Percentiles rank a stretch among this genome's conserved stretches.
phyloP scores from a whole-genome alignment of 1,140 invertebrate species.

The Ceratina calcarata region DNA sequence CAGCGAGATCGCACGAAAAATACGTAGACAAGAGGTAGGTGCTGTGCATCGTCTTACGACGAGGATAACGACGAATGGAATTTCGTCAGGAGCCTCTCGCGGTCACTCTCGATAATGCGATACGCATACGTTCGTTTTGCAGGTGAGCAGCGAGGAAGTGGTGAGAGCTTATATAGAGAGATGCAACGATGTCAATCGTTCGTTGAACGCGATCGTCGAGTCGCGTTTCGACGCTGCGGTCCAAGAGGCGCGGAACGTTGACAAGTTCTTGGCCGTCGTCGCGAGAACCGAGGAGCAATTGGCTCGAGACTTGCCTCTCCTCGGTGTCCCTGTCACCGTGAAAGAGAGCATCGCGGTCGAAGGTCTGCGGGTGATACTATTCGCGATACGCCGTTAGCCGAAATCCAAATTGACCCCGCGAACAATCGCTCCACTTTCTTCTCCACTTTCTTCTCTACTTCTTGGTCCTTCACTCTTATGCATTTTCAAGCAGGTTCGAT shows the following conservation, averaged over 20 bases:
- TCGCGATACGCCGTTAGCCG: no score
- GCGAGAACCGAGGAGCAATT: slow-evolving; percentile 78
- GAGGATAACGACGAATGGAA: neutral
- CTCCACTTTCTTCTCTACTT: neutral
- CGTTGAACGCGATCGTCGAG: slow-evolving; percentile 87
- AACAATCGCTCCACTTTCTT: neutral
- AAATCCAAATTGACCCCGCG: no score
- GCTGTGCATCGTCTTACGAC: no score
- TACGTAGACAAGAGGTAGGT: slow-evolving; percentile 82
- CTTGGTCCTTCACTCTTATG: no score
- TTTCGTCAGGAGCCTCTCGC: neutral
- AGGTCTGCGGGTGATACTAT: slow-evolving; percentile 72
- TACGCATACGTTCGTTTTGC: neutral
- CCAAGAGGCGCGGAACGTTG: slow-evolving; percentile 81
- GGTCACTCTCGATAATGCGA: neutral
- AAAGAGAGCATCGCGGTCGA: slow-evolving; percentile 86
- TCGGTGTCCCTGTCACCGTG: slow-evolving; percentile 86
- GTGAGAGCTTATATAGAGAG: slow-evolving; percentile 84
- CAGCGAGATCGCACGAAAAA: slow-evolving; percentile 82
- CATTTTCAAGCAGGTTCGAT: neutral
- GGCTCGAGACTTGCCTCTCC: slow-evolving; percentile 81
- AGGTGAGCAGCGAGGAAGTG: slow-evolving; percentile 83
- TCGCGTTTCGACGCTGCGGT: slow-evolving; percentile 84
- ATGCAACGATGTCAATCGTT: slow-evolving; percentile 84
- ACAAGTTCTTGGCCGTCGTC: slow-evolving; percentile 76